Percentiles rank a stretch among this genome's conserved stretches.
These are phyloP conservation scores for Euclidia mi DNA, from an alignment of 2,888 invertebrate genomes.

Conservation along the genomic window DNA sequence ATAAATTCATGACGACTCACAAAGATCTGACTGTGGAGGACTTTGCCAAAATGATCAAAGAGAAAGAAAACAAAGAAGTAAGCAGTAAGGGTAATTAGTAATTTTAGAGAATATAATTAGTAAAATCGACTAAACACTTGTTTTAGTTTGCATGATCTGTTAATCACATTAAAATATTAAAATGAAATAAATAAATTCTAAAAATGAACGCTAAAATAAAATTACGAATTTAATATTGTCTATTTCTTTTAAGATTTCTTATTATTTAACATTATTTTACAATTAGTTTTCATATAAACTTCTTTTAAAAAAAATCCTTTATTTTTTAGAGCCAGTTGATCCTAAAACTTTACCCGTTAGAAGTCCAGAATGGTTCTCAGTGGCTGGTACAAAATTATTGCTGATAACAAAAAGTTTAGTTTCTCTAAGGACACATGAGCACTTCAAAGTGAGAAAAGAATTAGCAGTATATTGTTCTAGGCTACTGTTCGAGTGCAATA, in stretches of 20 bases:
- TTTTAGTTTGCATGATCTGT: not conserved
- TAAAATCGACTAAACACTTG: slow-evolving; percentile 22
- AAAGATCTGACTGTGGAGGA: slow-evolving; percentile 62
- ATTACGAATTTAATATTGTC: slow-evolving; percentile 1
- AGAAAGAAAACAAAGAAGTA: slow-evolving; percentile 73
- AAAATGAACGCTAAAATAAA: no score
- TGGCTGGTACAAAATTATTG: slow-evolving; percentile 90
- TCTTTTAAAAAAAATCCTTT: not conserved
- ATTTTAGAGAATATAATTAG: slow-evolving; percentile 68
- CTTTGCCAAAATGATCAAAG: slow-evolving; percentile 68
- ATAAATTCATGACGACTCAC: slow-evolving; percentile 65
- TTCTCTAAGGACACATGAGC: slow-evolving; percentile 90
- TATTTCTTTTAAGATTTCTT: slow-evolving; percentile 1
- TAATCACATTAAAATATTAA: no score
- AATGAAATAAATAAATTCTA: no score
- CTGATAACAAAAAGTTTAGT: slow-evolving; percentile 85
- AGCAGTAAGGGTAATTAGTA: slow-evolving; percentile 82
- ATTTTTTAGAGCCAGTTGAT: slow-evolving; percentile 56
- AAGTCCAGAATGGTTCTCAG: slow-evolving; percentile 89
- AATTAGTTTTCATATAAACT: not conserved
- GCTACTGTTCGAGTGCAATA: slow-evolving; percentile 90
- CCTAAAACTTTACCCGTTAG: slow-evolving; percentile 71
- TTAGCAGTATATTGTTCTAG: slow-evolving; percentile 90
- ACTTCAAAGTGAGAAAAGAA: slow-evolving; percentile 91
- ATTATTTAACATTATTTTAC: slow-evolving; percentile 24